Percentiles rank a stretch among this genome's conserved stretches.
Conservation (phyloP, 2,797 vertebrate genomes). For the Lithobates pipiens region DNA sequence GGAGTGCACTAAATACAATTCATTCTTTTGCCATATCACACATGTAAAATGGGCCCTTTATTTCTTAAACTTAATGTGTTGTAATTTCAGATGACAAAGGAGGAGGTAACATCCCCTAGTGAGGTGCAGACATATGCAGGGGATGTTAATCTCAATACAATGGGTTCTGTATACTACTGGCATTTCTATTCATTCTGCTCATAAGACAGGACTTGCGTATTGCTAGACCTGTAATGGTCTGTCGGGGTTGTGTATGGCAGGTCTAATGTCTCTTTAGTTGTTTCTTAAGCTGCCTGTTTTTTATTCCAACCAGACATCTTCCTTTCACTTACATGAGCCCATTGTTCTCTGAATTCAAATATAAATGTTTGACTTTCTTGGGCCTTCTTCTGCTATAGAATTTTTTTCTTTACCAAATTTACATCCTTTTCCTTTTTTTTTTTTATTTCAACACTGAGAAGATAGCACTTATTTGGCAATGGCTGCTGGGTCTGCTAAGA, state of each 20-base stretch:
- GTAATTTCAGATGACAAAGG: conserved; percentile 1
- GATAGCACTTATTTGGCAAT: background rate
- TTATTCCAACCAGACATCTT: conserved; percentile 10
- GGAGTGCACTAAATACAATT: background rate
- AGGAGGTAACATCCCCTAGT: background rate
- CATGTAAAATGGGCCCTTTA: background rate
- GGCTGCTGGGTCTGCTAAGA: background rate
- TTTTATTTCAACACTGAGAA: background rate
- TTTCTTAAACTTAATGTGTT: conserved; percentile 16
- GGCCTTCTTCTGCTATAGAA: background rate
- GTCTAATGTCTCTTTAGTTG: conserved; percentile 25
- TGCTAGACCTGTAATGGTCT: conserved; percentile 2
- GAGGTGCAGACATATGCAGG: background rate
- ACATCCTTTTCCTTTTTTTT: background rate
- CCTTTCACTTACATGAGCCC: conserved; percentile 27
- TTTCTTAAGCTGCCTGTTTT: conserved; percentile 27
- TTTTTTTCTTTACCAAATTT: background rate
- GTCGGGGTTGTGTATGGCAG: conserved; percentile 5
- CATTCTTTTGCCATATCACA: background rate
- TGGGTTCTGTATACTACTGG: background rate
- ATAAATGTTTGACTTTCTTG: conserved; percentile 15
- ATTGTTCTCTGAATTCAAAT: conserved; percentile 30
- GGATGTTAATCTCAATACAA: conserved; percentile 25
- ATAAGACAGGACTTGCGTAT: conserved; percentile 30
- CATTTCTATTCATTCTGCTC: conserved; percentile 2